These are phyloP conservation scores for Boleophthalmus pectinirostris DNA, from an alignment of 2,113 vertebrate species.

Conservation along the genomic window DNA sequence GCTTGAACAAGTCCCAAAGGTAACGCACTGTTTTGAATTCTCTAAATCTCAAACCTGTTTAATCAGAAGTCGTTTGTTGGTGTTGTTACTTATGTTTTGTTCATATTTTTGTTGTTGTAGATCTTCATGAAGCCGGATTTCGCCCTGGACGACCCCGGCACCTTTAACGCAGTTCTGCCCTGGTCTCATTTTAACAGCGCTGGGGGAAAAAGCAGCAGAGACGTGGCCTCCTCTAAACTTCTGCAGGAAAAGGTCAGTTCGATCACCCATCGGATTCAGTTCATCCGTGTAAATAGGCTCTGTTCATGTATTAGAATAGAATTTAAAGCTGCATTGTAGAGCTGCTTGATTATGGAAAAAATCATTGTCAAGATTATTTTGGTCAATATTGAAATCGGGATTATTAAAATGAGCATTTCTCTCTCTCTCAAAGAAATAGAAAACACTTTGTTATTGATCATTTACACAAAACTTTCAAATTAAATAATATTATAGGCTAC, in stretches of 20 bases:
- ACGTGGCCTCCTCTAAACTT: constrained; percentile 90
- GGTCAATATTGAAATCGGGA: no score
- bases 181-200: constrained; percentile 97
- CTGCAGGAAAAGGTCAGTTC: constrained; percentile 93
- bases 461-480: no score
- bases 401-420: no score
- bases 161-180: constrained; percentile 93
- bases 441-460: no score
- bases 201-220: constrained; percentile 88
- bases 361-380: no score
- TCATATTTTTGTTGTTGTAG: constrained; percentile 67
- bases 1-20: constrained; percentile 98
- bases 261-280: background rate
- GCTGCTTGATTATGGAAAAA: no score
- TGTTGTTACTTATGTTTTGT: background rate
- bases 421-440: no score
- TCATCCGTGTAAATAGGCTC: background rate
- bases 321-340: no score
- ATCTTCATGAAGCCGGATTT: constrained; percentile 99
- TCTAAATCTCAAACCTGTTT: background rate
- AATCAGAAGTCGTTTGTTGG: background rate
- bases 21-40: constrained; percentile 55
- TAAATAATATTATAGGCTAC: no score
- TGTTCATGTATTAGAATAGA: no score
- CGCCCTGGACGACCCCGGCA: constrained; percentile 91